A percentile compares a stretch with the other conserved stretches of the same genome.
Evolutionary conservation across 2,113 vertebrate genomes (phyloP).

Genomic region (Misgurnus mizolepis): DNA sequence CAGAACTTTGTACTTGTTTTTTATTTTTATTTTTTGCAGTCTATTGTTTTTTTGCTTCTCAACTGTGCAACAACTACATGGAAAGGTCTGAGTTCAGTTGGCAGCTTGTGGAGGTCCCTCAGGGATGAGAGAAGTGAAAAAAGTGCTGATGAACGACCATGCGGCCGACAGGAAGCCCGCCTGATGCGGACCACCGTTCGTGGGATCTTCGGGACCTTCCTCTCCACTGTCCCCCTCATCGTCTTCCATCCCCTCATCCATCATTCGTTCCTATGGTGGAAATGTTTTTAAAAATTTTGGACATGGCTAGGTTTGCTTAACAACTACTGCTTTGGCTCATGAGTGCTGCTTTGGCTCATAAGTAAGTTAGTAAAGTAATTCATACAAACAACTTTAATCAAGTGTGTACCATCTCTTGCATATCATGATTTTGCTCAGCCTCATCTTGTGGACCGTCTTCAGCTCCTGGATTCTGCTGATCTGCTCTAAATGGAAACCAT

Average conservation of each 20-base stretch:
- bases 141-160: conserved; percentile 95
- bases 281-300: not conserved
- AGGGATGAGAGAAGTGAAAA: conserved; percentile 95
- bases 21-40: too few species aligned
- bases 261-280: conserved; percentile 86
- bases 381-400: too few species aligned
- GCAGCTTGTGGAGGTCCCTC: conserved; percentile 88
- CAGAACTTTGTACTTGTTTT: too few species aligned
- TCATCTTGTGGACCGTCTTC: conserved; percentile 75
- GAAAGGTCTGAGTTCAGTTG: conserved; percentile 74
- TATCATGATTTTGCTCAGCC: conserved; percentile 80
- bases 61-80: not conserved
- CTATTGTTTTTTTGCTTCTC: not conserved
- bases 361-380: too few species aligned
- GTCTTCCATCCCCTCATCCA: conserved; percentile 92
- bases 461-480: conserved; percentile 75
- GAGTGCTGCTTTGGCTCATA: too few species aligned
- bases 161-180: conserved; percentile 84
- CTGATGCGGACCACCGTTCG: conserved; percentile 66
- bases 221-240: conserved; percentile 79
- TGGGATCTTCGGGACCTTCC: conserved; percentile 74
- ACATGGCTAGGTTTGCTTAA: not conserved
- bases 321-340: not conserved
- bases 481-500: conserved; percentile 93
- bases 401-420: conserved; percentile 88